Evolutionary conservation across 2,797 vertebrate genomes (phyloP).

Genomic region (Chelon labrosus): DNA sequence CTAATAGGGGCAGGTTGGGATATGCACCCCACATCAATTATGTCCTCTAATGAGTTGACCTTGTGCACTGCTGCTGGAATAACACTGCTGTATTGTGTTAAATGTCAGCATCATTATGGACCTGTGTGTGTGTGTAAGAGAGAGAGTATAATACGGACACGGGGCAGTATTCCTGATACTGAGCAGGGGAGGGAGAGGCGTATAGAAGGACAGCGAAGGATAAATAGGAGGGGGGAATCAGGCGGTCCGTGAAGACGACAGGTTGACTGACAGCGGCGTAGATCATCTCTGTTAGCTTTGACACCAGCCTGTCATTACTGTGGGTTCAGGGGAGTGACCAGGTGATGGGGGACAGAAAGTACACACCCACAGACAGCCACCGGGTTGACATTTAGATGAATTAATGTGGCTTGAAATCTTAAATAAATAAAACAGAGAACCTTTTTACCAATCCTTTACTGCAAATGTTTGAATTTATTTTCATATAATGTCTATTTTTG

Average conservation of each 20-base stretch:
- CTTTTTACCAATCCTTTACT: no score
- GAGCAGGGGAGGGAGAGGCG: neutral
- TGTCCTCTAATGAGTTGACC: conserved; percentile 76
- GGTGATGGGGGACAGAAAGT: conserved; percentile 25
- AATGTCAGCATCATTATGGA: conserved; percentile 75
- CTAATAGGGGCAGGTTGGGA: conserved; percentile 51
- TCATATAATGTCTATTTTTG: no score
- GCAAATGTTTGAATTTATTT: no score
- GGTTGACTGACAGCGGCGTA: conserved; percentile 21
- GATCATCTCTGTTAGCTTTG: conserved; percentile 30
- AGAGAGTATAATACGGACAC: conserved; percentile 6
- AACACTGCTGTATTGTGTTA: conserved; percentile 57
- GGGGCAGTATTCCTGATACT: conserved; percentile 8
- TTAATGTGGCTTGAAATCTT: neutral
- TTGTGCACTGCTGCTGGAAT: conserved; percentile 64
- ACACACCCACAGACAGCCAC: neutral
- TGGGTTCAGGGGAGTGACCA: conserved; percentile 31
- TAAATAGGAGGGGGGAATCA: conserved; percentile 20
- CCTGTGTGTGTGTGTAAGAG: neutral
- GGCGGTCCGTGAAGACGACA: conserved; percentile 17
- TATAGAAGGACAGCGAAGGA: conserved; percentile 14
- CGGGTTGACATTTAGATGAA: neutral
- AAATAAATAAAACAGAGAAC: neutral
- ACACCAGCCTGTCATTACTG: conserved; percentile 26
- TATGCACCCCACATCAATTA: conserved; percentile 66